A percentile compares a stretch with the other conserved stretches of the same genome.
phyloP scores from a whole-genome alignment of 2,888 invertebrate genomes.

The Ophion costatus region DNA sequence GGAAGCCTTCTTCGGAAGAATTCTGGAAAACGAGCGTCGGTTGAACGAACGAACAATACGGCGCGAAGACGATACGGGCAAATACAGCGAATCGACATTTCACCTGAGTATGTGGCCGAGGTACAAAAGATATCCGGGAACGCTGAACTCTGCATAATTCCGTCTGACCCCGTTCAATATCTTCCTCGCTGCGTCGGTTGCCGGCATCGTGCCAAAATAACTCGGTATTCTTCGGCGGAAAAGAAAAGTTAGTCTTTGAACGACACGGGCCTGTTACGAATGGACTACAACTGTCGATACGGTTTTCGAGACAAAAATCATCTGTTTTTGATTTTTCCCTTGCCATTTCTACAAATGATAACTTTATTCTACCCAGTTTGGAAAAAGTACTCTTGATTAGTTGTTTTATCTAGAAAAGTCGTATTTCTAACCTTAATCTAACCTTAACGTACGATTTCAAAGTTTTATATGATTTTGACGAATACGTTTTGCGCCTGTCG shows the following conservation, averaged over 20 bases:
- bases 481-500: too few species aligned
- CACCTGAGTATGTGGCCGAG: conserved; percentile 85
- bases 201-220: conserved; percentile 87
- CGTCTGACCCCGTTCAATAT: conserved; percentile 87
- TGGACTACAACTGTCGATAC: too few species aligned
- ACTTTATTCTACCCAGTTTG: too few species aligned
- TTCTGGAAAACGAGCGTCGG: conserved; percentile 78
- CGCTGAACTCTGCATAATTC: conserved; percentile 87
- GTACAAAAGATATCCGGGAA: conserved; percentile 86
- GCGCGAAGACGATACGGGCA: not conserved
- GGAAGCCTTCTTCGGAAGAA: conserved; percentile 86
- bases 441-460: too few species aligned
- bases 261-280: too few species aligned
- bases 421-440: too few species aligned
- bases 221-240: conserved; percentile 86
- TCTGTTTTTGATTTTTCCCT: too few species aligned
- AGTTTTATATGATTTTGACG: too few species aligned
- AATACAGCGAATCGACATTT: conserved; percentile 20
- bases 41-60: conserved; percentile 11
- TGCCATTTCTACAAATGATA: too few species aligned
- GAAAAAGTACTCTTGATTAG: too few species aligned
- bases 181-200: conserved; percentile 85
- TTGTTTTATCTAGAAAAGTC: too few species aligned
- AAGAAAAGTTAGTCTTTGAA: not conserved
- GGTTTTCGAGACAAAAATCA: not conserved